Conservation (phyloP, 2,797 vertebrate species). For the Brotula barbata region DNA sequence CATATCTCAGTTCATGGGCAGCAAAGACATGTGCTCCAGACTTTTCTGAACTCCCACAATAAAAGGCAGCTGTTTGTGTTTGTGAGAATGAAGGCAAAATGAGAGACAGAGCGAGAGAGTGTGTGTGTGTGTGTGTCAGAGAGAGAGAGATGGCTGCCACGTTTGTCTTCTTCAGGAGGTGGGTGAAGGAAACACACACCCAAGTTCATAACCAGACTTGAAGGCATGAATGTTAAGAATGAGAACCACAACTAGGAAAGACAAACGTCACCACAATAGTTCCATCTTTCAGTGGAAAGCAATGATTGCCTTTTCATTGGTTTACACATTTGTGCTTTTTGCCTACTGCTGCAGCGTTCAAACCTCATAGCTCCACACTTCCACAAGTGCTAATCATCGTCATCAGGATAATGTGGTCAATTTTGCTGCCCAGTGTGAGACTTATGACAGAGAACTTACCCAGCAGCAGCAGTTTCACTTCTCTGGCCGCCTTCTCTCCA, state of each 20-base stretch:
- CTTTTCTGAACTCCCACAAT: slow-evolving; percentile 44
- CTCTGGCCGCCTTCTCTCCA: slow-evolving; percentile 94
- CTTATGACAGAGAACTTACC: slow-evolving; percentile 77
- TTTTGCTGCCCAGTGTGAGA: slow-evolving; percentile 25
- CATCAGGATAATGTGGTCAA: not conserved
- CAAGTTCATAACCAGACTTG: not conserved
- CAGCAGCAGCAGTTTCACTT: slow-evolving; percentile 95
- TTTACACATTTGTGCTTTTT: no score
- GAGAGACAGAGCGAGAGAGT: not conserved
- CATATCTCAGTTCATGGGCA: no score
- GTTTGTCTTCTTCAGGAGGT: slow-evolving; percentile 13
- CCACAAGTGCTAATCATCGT: not conserved
- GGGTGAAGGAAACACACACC: not conserved
- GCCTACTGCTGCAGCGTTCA: not conserved
- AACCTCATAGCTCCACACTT: slow-evolving; percentile 5
- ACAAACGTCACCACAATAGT: no score
- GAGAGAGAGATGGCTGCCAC: not conserved
- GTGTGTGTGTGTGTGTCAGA: not conserved
- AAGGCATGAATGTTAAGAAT: not conserved
- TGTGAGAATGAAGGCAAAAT: slow-evolving; percentile 43
- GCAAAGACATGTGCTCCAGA: slow-evolving; percentile 16
- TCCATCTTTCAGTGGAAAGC: no score
- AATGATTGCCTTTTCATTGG: no score
- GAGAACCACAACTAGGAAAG: not conserved
- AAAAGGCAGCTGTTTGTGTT: slow-evolving; percentile 43